Evolutionary conservation across 2,888 invertebrate genomes (phyloP), one percentile per base, ranked within the genome.

Genomic region (Malacosoma neustria): DNA sequence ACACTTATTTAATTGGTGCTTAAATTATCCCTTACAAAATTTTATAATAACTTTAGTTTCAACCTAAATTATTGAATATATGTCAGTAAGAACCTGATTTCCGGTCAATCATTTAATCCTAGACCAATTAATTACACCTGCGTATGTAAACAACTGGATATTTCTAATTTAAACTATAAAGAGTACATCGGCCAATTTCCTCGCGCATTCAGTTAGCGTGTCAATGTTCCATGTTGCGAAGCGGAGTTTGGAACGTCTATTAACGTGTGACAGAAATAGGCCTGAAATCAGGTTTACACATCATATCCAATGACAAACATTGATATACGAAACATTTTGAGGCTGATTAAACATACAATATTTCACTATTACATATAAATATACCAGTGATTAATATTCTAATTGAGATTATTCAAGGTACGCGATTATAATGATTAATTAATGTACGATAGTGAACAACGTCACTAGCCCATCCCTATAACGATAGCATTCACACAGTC

Each of bases 351-450:
- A 41, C 45, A 39, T 48, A 42, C 41, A 46, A 38, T 40, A 40
- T 46, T 36, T 40, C 37, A 41, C 42, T 46, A 41, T 42, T 42
- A 34, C 38, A 34, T 38, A 38, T 38, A 40, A 22, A 4, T 9
- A 22, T 22, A 5, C 9, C 9, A 9, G 9, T 22, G 22, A 22
- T 22, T 22, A 42, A 5, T 22, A 22, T 22, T 54, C 63, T 75
- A 75, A 63, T 65, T 80, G 82, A 84, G 80, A 82, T 84, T 80
- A 75, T 77, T 72, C 48, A 73, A 79, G 76, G 76, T 80, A 81
- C 70, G 71, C 43, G 45, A 40, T 43, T 43, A 52, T 64, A 61
- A 72, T 43, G 45, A 40, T 43, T 42, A 52, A 63, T 61, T 52
- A 56, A 54, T 35, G 61, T 70, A 71, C 43, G 64, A 66, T 66